phyloP scores from a whole-genome alignment of 2,797 vertebrate genomes.

The Danio kyathit region DNA sequence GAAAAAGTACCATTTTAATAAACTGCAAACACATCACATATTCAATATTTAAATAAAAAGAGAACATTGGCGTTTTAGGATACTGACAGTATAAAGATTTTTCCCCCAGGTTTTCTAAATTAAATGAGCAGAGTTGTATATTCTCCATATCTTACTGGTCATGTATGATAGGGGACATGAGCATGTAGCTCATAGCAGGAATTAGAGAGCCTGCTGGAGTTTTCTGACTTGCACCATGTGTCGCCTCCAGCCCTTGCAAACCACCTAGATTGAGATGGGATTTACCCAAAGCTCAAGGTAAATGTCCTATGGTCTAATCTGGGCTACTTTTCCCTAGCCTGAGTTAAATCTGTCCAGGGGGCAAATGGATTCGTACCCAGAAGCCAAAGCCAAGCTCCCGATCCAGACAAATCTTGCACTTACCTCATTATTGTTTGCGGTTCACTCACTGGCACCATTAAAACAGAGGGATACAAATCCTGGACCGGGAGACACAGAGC shows the following conservation, averaged over 20 bases:
- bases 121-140: neutral
- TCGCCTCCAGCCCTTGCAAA: conserved; percentile 10
- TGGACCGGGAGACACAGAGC: conserved; percentile 24
- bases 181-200: neutral
- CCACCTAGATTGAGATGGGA: conserved; percentile 41
- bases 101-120: neutral
- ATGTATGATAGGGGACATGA: neutral
- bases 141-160: too few species aligned
- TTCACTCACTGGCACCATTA: conserved; percentile 29
- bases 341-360: conserved; percentile 16
- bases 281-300: conserved; percentile 42
- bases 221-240: neutral
- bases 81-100: neutral
- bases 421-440: conserved; percentile 45
- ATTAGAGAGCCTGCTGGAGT: neutral
- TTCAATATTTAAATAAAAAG: neutral
- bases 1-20: too few species aligned
- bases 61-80: neutral
- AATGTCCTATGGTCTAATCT: conserved; percentile 41
- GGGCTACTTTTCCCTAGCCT: conserved; percentile 7
- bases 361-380: conserved; percentile 25
- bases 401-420: conserved; percentile 30
- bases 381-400: conserved; percentile 32
- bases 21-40: too few species aligned
- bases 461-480: conserved; percentile 57